Percentiles rank a stretch among this genome's conserved stretches.
Conservation (phyloP, 2,797 vertebrate species). For the Cyclopterus lumpus region DNA sequence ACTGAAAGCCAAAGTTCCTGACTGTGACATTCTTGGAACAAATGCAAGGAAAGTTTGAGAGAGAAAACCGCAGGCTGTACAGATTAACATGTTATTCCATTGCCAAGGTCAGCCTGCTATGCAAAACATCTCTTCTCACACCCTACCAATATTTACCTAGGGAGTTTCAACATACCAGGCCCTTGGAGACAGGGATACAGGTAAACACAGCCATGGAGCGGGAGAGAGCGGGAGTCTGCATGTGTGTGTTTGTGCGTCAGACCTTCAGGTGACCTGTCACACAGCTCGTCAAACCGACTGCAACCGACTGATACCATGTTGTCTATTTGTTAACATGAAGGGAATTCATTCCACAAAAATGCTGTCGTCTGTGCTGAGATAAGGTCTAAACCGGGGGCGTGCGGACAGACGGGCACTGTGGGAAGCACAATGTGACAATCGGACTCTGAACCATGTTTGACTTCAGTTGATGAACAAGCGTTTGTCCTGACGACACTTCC, state of each 20-base stretch:
- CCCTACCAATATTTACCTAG: conserved; percentile 64
- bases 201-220: conserved; percentile 46
- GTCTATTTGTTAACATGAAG: conserved; percentile 17
- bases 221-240: not conserved
- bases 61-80: conserved; percentile 33
- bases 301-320: conserved; percentile 40
- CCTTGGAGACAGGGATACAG: conserved; percentile 39
- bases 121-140: conserved; percentile 56
- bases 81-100: conserved; percentile 42
- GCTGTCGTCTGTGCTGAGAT: conserved; percentile 22
- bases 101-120: conserved; percentile 39
- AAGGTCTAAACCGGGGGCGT: not conserved
- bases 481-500: conserved; percentile 11
- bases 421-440: conserved; percentile 34
- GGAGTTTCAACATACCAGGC: conserved; percentile 67
- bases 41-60: conserved; percentile 35
- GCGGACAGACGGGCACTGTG: conserved; percentile 26
- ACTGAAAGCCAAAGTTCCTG: conserved; percentile 36
- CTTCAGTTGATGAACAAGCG: conserved; percentile 19
- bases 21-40: conserved; percentile 47
- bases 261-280: conserved; percentile 58
- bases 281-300: conserved; percentile 27
- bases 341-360: conserved; percentile 50
- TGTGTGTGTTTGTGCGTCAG: not conserved
- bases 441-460: conserved; percentile 39